A percentile compares a stretch with the other conserved stretches of the same genome.
These are phyloP conservation scores for Amia ocellicauda DNA, from an alignment of 2,113 vertebrate species.

Conservation along the genomic window DNA sequence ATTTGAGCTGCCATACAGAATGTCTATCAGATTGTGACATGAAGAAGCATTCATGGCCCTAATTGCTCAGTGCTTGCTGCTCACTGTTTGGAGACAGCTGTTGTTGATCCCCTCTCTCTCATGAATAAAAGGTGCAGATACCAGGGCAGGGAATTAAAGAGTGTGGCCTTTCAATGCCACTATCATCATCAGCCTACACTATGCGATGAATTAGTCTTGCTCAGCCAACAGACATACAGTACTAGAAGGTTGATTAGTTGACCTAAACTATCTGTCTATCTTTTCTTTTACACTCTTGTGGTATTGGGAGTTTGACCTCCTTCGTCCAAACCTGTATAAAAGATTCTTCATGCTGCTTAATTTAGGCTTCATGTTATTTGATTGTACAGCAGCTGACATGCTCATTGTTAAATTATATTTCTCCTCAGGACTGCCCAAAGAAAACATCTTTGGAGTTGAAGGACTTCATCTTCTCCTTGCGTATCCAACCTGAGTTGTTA, in stretches of 20 bases:
- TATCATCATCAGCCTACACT: slow-evolving; percentile 56
- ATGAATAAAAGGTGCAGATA: slow-evolving; percentile 57
- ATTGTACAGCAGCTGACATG: too few species aligned
- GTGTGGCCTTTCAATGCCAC: slow-evolving; percentile 59
- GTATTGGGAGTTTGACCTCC: slow-evolving; percentile 39
- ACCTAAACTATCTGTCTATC: slow-evolving; percentile 53
- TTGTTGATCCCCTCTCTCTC: slow-evolving; percentile 51
- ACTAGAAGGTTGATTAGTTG: slow-evolving; percentile 59
- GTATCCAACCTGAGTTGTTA: slow-evolving; percentile 27
- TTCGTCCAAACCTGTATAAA: slow-evolving; percentile 13
- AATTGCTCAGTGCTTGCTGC: slow-evolving; percentile 44
- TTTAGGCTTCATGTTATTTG: too few species aligned
- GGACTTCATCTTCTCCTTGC: slow-evolving; percentile 9
- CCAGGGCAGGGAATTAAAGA: slow-evolving; percentile 61
- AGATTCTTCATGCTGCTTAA: too few species aligned
- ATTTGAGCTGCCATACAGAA: slow-evolving; percentile 43
- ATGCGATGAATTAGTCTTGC: slow-evolving; percentile 50
- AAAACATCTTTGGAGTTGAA: not conserved
- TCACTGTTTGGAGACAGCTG: slow-evolving; percentile 41
- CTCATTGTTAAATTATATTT: too few species aligned
- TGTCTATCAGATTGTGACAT: slow-evolving; percentile 53
- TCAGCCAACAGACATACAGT: slow-evolving; percentile 49
- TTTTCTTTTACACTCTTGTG: slow-evolving; percentile 53
- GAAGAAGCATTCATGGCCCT: slow-evolving; percentile 48
- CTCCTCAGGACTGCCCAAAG: not conserved